Percentiles rank a stretch among this genome's conserved stretches.
Evolutionary conservation across 2,797 vertebrate species (phyloP).

Genomic region (Chelon auratus): DNA sequence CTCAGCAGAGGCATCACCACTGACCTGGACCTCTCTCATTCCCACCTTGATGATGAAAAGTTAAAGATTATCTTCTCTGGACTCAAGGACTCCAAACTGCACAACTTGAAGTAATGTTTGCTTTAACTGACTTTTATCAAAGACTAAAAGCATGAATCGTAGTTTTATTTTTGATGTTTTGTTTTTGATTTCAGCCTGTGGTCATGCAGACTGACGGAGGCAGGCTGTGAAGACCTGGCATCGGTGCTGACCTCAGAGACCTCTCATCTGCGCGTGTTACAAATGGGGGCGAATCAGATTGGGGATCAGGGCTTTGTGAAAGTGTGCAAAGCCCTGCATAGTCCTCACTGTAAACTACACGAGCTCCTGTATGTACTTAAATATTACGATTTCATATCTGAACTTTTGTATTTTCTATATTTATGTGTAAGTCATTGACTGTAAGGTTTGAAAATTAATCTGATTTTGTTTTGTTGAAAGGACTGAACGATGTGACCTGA

Average conservation of each 20-base stretch:
- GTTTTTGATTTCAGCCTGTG: constrained; percentile 44
- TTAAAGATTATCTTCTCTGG: constrained; percentile 65
- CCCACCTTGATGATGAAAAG: constrained; percentile 54
- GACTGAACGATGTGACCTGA: constrained; percentile 81
- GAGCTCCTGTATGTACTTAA: constrained; percentile 82
- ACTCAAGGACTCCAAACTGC: constrained; percentile 66
- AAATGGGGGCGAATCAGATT: constrained; percentile 81
- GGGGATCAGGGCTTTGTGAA: constrained; percentile 80
- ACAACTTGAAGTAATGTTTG: constrained; percentile 66
- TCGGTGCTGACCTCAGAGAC: constrained; percentile 72
- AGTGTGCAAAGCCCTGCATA: constrained; percentile 82
- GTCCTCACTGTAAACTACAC: constrained; percentile 80
- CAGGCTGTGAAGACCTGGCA: constrained; percentile 81
- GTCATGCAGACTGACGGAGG: constrained; percentile 79
- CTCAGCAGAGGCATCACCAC: constrained; percentile 62
- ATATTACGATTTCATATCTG: background rate
- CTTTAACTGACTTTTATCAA: background rate
- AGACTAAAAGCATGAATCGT: background rate
- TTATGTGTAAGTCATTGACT: background rate
- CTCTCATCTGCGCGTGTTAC: constrained; percentile 80
- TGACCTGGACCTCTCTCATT: constrained; percentile 64
- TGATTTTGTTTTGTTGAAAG: constrained; percentile 70
- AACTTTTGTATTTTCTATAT: background rate
- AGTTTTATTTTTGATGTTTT: background rate
- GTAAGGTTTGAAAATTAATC: background rate